Evolutionary conservation across 2,797 vertebrate species (phyloP).

Genomic region (Channa striata): DNA sequence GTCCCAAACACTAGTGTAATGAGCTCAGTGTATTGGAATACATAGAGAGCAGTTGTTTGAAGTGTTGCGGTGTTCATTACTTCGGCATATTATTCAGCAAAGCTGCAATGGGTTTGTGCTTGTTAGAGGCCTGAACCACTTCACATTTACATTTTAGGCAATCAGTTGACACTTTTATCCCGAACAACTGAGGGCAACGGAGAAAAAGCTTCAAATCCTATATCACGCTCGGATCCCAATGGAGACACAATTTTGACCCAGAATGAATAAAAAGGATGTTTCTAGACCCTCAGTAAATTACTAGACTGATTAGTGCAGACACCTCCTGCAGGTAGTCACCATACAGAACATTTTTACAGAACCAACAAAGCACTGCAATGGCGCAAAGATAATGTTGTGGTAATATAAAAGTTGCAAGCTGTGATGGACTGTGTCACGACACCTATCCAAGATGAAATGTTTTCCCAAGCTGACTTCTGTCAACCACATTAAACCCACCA

Average conservation of each 20-base stretch:
- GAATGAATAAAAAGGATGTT: background rate
- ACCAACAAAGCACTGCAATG: too few relatives aligned
- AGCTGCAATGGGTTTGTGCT: slow-evolving; percentile 10
- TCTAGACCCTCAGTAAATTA: background rate
- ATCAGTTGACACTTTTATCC: slow-evolving; percentile 36
- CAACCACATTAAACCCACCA: too few relatives aligned
- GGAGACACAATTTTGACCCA: background rate
- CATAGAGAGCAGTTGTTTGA: slow-evolving; percentile 32
- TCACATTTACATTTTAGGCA: slow-evolving; percentile 40
- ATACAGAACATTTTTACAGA: background rate
- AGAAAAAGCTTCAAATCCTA: slow-evolving; percentile 16
- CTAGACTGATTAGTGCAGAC: background rate
- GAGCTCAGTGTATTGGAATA: slow-evolving; percentile 31
- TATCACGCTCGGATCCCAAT: slow-evolving; percentile 3
- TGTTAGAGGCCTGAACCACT: slow-evolving; percentile 17
- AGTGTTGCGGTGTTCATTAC: slow-evolving; percentile 19
- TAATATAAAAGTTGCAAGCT: too few relatives aligned
- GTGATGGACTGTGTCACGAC: too few relatives aligned
- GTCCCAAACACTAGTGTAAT: slow-evolving; percentile 29
- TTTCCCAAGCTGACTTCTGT: too few relatives aligned
- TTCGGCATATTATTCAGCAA: slow-evolving; percentile 32
- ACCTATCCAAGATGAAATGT: too few relatives aligned
- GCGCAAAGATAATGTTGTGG: too few relatives aligned
- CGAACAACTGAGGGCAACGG: slow-evolving; percentile 13
- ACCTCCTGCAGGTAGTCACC: background rate